Evolutionary conservation across 2,113 vertebrate genomes (phyloP).

Genomic region (Thalassoma bifasciatum): DNA sequence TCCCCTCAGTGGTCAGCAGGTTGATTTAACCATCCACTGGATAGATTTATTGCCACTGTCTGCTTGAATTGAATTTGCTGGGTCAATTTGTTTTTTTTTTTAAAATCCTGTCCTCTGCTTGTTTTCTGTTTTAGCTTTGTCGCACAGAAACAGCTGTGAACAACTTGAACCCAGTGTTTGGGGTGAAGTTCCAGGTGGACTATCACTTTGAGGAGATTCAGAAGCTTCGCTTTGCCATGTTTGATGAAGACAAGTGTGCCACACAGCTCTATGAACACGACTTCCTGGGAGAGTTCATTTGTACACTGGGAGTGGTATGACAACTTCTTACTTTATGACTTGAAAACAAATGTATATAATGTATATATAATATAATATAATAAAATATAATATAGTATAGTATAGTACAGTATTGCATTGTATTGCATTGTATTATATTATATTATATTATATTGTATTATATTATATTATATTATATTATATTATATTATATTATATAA

Average conservation of each 20-base stretch:
- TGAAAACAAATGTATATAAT: too few species aligned
- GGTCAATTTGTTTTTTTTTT: not conserved
- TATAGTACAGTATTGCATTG: too few species aligned
- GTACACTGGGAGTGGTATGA: slow-evolving; percentile 91
- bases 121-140: slow-evolving; percentile 83
- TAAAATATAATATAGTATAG: too few species aligned
- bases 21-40: too few species aligned
- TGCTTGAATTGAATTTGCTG: not conserved
- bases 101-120: not conserved
- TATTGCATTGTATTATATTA: too few species aligned
- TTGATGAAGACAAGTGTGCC: slow-evolving; percentile 97
- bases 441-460: too few species aligned
- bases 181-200: slow-evolving; percentile 94
- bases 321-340: not conserved
- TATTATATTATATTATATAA: too few species aligned
- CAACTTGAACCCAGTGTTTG: slow-evolving; percentile 96
- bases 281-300: slow-evolving; percentile 95
- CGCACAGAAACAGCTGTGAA: slow-evolving; percentile 96
- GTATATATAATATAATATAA: too few species aligned
- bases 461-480: too few species aligned
- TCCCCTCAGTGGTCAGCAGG: too few species aligned
- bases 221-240: slow-evolving; percentile 96
- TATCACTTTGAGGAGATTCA: slow-evolving; percentile 98
- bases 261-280: slow-evolving; percentile 94
- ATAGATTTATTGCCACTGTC: not conserved